Conservation (phyloP, 2,797 vertebrate genomes). For the Nothura maculosa region DNA sequence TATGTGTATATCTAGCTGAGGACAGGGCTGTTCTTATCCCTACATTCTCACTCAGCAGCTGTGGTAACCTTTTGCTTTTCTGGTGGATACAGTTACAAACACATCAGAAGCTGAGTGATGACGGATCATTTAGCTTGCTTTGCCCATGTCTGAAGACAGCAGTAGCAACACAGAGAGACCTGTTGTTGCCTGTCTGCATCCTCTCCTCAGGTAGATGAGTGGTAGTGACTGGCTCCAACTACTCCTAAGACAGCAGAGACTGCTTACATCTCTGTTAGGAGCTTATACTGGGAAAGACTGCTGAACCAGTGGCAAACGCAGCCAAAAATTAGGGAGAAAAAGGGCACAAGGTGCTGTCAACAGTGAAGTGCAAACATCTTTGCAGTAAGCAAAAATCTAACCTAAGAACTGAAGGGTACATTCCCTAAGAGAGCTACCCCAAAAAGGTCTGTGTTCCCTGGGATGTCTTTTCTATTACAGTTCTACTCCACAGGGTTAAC, state of each 20-base stretch:
- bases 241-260: neutral
- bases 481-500: neutral
- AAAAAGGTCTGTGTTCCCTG: neutral
- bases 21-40: neutral
- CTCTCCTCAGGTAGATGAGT: neutral
- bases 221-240: neutral
- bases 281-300: neutral
- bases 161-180: too few relatives aligned
- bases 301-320: neutral
- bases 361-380: neutral
- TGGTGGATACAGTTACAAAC: rapidly evolving
- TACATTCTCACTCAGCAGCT: neutral
- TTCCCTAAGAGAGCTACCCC: neutral
- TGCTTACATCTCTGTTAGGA: neutral
- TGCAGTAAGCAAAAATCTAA: neutral
- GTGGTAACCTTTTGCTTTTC: neutral
- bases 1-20: neutral
- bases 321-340: neutral
- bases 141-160: neutral
- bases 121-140: neutral
- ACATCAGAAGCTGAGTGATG: neutral
- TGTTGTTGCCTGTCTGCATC: neutral
- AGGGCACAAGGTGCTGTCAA: neutral
- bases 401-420: neutral
- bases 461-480: neutral